Percentiles rank a stretch among this genome's conserved stretches.
phyloP scores from a whole-genome alignment of 2,113 vertebrate genomes.

The Colius striatus region DNA sequence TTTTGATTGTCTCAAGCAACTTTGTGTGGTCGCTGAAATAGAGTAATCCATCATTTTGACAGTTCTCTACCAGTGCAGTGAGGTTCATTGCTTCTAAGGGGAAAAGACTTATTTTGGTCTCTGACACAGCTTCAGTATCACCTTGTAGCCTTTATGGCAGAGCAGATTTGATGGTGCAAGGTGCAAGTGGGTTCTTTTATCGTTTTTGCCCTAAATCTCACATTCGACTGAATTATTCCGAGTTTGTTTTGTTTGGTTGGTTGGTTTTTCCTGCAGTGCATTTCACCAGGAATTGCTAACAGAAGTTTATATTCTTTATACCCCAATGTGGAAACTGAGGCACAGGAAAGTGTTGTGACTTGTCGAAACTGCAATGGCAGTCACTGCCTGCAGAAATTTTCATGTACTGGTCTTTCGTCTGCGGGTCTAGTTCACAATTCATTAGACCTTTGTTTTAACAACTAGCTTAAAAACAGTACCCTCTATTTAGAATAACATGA shows the following conservation, averaged over 20 bases:
- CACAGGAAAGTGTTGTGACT: not conserved
- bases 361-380: not conserved
- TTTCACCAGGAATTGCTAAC: not conserved
- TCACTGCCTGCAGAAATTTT: not conserved
- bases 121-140: not conserved
- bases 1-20: slow-evolving; percentile 15
- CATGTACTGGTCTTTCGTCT: not conserved
- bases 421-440: not conserved
- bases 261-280: not conserved
- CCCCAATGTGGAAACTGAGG: not conserved
- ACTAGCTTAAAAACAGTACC: not conserved
- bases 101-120: not conserved
- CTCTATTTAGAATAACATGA: not conserved
- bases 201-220: not conserved
- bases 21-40: slow-evolving; percentile 12
- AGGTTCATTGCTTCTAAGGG: not conserved
- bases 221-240: not conserved
- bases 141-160: not conserved
- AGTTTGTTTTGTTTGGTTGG: too few species aligned
- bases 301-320: not conserved
- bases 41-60: slow-evolving; percentile 47
- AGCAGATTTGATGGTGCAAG: not conserved
- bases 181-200: accelerated
- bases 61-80: not conserved
- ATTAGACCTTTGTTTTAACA: not conserved